phyloP scores from a whole-genome alignment of 2,888 invertebrate genomes.

The Apodemia mormo region DNA sequence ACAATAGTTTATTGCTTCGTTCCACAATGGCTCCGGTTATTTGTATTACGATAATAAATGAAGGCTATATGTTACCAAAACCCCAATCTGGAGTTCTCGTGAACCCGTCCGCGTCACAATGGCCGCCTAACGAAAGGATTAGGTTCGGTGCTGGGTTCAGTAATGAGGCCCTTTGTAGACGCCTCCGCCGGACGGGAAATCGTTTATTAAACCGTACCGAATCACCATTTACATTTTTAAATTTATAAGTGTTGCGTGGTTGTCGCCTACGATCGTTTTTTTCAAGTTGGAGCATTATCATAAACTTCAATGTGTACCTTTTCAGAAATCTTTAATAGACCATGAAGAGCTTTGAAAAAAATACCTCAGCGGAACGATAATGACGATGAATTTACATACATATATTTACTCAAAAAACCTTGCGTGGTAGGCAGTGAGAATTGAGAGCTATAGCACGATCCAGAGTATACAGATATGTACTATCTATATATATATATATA shows the following conservation, averaged over 20 bases:
- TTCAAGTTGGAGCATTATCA: neutral
- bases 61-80: neutral
- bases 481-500: too few relatives aligned
- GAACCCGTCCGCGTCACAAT: constrained; percentile 51
- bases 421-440: too few relatives aligned
- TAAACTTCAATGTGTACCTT: too few relatives aligned
- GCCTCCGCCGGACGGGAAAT: constrained; percentile 61
- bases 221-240: constrained; percentile 61
- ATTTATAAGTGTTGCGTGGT: constrained; percentile 32
- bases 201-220: constrained; percentile 70
- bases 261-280: neutral
- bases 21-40: neutral
- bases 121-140: constrained; percentile 77
- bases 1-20: neutral
- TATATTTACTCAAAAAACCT: too few relatives aligned
- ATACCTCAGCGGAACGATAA: too few relatives aligned
- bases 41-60: neutral
- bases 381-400: too few relatives aligned
- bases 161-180: constrained; percentile 72
- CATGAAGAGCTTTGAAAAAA: too few relatives aligned
- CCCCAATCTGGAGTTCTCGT: constrained; percentile 30
- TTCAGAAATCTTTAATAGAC: too few relatives aligned
- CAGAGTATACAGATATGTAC: too few relatives aligned
- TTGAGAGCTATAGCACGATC: too few relatives aligned
- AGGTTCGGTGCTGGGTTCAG: constrained; percentile 66